These are phyloP conservation scores for Plestiodon gilberti DNA, from an alignment of 2,113 vertebrate species.

Conservation along the genomic window DNA sequence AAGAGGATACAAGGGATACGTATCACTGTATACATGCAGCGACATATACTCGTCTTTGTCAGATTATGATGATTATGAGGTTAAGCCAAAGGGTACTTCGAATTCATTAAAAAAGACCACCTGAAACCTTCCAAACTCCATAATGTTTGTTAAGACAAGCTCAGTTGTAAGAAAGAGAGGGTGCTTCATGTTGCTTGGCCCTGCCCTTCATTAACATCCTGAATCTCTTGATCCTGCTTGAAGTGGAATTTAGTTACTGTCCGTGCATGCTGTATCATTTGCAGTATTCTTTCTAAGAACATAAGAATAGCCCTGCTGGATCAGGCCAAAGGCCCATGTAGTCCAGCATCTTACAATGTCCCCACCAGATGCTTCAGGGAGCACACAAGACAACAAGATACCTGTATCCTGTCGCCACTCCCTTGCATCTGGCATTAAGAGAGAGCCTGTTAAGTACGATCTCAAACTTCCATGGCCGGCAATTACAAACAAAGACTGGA, in stretches of 20 bases:
- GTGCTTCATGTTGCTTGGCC: not conserved
- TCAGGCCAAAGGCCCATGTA: too few species aligned
- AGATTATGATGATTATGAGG: not conserved
- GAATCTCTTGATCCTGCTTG: not conserved
- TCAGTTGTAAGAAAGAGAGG: not conserved
- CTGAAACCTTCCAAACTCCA: not conserved
- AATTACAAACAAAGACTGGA: too few species aligned
- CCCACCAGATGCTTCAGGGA: too few species aligned
- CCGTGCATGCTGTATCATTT: conserved; percentile 18
- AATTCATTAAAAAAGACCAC: not conserved
- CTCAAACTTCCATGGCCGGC: too few species aligned
- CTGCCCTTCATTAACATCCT: not conserved
- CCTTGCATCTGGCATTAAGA: too few species aligned
- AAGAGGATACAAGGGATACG: not conserved
- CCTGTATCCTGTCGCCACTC: too few species aligned
- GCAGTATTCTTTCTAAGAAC: too few species aligned
- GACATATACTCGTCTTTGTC: not conserved
- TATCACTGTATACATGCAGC: not conserved
- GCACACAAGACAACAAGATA: too few species aligned
- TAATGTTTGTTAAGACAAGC: not conserved
- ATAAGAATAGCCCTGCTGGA: too few species aligned
- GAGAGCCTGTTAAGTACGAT: too few species aligned
- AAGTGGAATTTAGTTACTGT: conserved; percentile 27
- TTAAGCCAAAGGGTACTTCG: not conserved
- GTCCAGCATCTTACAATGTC: too few species aligned